These are phyloP conservation scores for Toxonevra muliebris DNA, from an alignment of 2,888 invertebrate species.

Conservation along the genomic window DNA sequence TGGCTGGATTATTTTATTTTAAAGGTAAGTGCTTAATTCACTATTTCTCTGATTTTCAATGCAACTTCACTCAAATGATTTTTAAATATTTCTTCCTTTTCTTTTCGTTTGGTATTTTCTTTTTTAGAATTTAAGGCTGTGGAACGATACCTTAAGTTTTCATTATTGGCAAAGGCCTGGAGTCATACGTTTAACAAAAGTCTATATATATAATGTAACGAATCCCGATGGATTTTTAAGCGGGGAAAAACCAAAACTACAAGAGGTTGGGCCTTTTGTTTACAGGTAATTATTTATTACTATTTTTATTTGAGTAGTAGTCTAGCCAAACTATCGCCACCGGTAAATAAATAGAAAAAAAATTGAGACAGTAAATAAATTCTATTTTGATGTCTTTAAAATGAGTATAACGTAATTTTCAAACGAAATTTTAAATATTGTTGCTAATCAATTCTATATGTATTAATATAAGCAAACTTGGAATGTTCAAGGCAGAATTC, in stretches of 20 bases:
- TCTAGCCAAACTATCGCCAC: too few relatives aligned
- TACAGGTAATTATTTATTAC: slow-evolving; percentile 73
- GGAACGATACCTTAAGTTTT: slow-evolving; percentile 86
- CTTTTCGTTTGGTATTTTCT: slow-evolving; percentile 21
- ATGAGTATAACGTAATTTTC: too few relatives aligned
- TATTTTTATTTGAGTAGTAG: background rate
- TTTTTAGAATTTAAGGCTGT: slow-evolving; percentile 80
- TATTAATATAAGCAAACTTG: too few relatives aligned
- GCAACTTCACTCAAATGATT: background rate
- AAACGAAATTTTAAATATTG: too few relatives aligned
- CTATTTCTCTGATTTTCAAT: background rate
- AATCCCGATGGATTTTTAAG: slow-evolving; percentile 82
- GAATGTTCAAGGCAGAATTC: too few relatives aligned
- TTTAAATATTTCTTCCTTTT: background rate
- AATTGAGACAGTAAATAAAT: too few relatives aligned
- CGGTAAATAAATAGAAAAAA: too few relatives aligned
- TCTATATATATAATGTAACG: slow-evolving; percentile 89
- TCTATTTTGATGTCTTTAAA: too few relatives aligned
- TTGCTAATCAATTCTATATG: too few relatives aligned
- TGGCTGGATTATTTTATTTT: slow-evolving; percentile 89
- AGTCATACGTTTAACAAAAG: slow-evolving; percentile 82
- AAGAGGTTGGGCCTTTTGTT: slow-evolving; percentile 86
- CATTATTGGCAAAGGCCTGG: slow-evolving; percentile 91
- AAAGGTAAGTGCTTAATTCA: slow-evolving; percentile 70
- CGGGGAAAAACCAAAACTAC: slow-evolving; percentile 82